Evolutionary conservation across 1,140 invertebrate species (phyloP).

Genomic region (Sminthurides bifidus): DNA sequence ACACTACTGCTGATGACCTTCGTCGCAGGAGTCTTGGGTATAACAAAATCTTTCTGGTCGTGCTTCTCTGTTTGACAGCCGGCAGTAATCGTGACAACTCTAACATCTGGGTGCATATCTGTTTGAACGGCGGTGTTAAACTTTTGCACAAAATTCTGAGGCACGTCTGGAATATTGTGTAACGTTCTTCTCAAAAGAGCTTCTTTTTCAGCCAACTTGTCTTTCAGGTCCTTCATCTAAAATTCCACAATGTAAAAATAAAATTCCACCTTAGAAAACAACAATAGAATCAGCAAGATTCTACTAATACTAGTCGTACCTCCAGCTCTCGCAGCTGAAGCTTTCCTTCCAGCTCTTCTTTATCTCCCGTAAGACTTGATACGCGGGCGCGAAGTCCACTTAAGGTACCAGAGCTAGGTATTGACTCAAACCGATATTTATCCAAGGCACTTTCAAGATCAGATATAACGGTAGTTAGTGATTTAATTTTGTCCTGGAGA

Average conservation of each 20-base stretch:
- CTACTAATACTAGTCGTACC: background rate
- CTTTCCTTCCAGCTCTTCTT: slow-evolving; percentile 17
- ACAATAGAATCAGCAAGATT: background rate
- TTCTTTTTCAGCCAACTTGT: slow-evolving; percentile 2
- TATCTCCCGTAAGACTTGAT: slow-evolving; percentile 4
- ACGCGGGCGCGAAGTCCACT: slow-evolving; percentile 11
- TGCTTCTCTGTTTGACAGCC: background rate
- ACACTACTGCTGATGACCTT: slow-evolving; percentile 11
- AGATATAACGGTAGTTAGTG: slow-evolving; percentile 13
- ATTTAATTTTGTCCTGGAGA: slow-evolving; percentile 13
- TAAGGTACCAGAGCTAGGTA: slow-evolving; percentile 14
- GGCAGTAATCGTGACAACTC: background rate
- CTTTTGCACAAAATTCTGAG: background rate
- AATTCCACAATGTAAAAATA: background rate
- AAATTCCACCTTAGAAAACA: background rate
- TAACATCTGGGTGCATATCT: too few species aligned
- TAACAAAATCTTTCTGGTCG: too few species aligned
- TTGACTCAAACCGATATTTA: slow-evolving; percentile 24
- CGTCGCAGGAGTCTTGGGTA: background rate
- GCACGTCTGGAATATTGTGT: background rate
- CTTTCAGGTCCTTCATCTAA: slow-evolving; percentile 8
- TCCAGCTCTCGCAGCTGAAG: slow-evolving; percentile 13
- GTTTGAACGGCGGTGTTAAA: background rate
- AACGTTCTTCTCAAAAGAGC: background rate
- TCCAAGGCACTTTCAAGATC: slow-evolving; percentile 23